Base-by-base conservation (phyloP, 2,888 invertebrate species). In the Aporophyla lueneburgensis region DNA sequence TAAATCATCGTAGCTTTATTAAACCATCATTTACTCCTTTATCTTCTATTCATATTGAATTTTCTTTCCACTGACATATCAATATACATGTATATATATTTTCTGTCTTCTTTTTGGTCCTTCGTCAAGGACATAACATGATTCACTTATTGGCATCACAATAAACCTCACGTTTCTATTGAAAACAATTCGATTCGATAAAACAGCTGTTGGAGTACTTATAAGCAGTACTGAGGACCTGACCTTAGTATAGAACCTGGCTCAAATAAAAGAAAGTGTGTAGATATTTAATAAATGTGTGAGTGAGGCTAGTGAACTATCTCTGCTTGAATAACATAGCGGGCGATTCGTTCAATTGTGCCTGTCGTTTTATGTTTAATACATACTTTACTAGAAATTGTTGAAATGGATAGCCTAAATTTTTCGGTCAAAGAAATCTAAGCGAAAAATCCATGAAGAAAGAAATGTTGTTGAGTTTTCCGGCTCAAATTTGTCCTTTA, bases 261-360 rank as follows among this genome's bases (percentile, higher is more conserved):
- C 51, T 56, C 46, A 54, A 66, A 54, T 53, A 43, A 68, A 68
- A 54, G 1, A 54, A 27, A 65, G 7, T 33, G 24, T 49, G 16
- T 43, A 66, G 19, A 40, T 61, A 59, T 63, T 58, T n/a, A 14
- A 27, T 49, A 21, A 81, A 86, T 87, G 80, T 86, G 80, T 85
- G 85, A 86, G 66, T 86, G 88, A 71, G 76, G 74, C 59, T 80
- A 69, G 33, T 56, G 85, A 78, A 80, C 73, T 43, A 74, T 69
- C 76, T 88, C 80, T 82, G 80, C 75, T 76, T 78, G 16, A 75
- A 79, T 79, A 78, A 69, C 74, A 73, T 69, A 78, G 76, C 83
- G 83, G 85, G 88, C 80, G 65, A 83, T 79, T 63, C 87, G 87
- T 87, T 88, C 88, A 83, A 87, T 88, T 85, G 79, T 78, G 81